phyloP scores from a whole-genome alignment of 2,797 vertebrate genomes.

The Sardinella longiceps region DNA sequence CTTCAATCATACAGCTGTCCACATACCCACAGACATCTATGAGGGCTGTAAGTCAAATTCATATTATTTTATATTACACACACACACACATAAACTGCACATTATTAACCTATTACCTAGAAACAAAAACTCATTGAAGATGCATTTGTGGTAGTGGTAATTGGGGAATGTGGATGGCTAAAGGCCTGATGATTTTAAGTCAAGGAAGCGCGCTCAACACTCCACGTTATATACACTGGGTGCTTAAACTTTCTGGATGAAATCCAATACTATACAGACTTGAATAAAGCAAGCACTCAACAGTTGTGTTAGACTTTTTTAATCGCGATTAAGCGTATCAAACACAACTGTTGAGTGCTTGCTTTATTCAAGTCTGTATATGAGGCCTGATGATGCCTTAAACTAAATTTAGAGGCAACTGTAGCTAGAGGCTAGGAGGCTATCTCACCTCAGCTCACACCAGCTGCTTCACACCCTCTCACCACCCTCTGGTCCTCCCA shows the following conservation, averaged over 20 bases:
- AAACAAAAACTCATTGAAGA: not conserved
- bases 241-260: no score
- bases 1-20: conserved; percentile 92
- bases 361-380: no score
- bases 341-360: no score
- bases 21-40: conserved; percentile 97
- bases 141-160: not conserved
- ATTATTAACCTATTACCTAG: not conserved
- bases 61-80: not conserved
- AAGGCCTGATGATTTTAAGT: conserved; percentile 34
- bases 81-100: not conserved
- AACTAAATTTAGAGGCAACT: conserved; percentile 39
- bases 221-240: no score
- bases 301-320: no score
- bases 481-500: not conserved
- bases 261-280: no score
- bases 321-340: no score
- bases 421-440: not conserved
- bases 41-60: conserved; percentile 91
- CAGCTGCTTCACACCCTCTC: conserved; percentile 23
- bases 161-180: conserved; percentile 33
- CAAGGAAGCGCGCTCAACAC: no score
- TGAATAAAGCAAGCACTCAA: no score
- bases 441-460: conserved; percentile 30
- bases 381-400: conserved; percentile 28